phyloP scores from a whole-genome alignment of 2,113 vertebrate genomes.

The Hypocryptadius cinnamomeus region DNA sequence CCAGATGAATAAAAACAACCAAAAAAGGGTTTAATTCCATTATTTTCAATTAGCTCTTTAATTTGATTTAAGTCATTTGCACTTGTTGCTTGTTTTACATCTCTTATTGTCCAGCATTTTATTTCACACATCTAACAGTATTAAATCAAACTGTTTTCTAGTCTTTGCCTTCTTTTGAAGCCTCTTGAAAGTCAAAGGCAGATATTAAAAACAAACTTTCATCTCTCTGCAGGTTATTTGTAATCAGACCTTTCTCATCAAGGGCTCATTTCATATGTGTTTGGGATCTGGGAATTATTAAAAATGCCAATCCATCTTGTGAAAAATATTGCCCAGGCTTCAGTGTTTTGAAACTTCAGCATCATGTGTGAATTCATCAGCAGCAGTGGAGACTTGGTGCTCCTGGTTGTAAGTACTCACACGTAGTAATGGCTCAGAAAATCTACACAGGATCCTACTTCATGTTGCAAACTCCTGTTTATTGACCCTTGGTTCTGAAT shows the following conservation, averaged over 20 bases:
- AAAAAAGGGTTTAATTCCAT: conserved; percentile 63
- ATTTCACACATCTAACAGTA: conserved; percentile 58
- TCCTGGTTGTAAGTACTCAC: not conserved
- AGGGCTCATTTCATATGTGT: conserved; percentile 27
- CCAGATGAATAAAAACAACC: conserved; percentile 48
- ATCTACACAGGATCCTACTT: not conserved
- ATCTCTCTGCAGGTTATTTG: conserved; percentile 61
- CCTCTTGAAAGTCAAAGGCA: conserved; percentile 37
- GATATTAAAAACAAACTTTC: conserved; percentile 55
- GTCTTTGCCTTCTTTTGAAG: conserved; percentile 57
- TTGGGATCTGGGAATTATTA: conserved; percentile 38
- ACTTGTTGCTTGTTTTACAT: conserved; percentile 51
- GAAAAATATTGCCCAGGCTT: not conserved
- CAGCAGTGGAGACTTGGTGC: not conserved
- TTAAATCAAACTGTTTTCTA: conserved; percentile 60
- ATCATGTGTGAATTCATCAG: not conserved
- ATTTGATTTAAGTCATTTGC: conserved; percentile 46
- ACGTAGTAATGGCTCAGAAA: rapidly evolving
- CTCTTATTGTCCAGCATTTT: conserved; percentile 53
- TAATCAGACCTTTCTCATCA: conserved; percentile 59
- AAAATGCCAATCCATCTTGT: not conserved
- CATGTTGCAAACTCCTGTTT: not conserved
- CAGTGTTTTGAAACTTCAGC: not conserved
- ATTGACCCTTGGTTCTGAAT: not conserved
- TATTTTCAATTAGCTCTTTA: conserved; percentile 60